These are phyloP conservation scores for Pelecanoides urinatrix DNA, from an alignment of 2,113 vertebrate genomes.

Conservation along the genomic window DNA sequence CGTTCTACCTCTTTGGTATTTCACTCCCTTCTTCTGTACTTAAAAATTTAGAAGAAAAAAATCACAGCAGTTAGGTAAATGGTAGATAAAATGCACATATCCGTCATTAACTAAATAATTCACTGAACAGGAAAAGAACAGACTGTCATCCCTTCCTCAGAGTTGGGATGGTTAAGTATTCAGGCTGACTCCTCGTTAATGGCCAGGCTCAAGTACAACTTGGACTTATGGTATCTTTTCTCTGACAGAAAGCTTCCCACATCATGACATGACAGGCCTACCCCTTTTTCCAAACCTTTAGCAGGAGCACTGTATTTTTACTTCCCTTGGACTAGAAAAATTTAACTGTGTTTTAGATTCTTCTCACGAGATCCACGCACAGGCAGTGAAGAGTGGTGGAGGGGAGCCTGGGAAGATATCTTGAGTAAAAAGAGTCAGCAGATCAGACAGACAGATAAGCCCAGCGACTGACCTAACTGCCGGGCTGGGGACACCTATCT, in stretches of 20 bases:
- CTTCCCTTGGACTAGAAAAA: neutral
- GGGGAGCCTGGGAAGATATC: neutral
- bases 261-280: neutral
- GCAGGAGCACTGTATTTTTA: neutral
- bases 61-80: neutral
- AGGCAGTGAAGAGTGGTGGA: neutral
- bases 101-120: neutral
- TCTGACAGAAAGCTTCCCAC: neutral
- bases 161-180: neutral
- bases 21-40: neutral
- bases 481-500: neutral
- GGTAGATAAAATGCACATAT: neutral
- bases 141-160: neutral
- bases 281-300: neutral
- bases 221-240: neutral
- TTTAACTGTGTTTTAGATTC: neutral
- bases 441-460: neutral
- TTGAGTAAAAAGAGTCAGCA: neutral
- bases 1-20: neutral
- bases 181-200: neutral
- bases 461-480: neutral
- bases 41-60: neutral
- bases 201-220: neutral
- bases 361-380: neutral
- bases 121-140: neutral